These are phyloP conservation scores for Mimumesa dahlbomi DNA, from an alignment of 2,888 invertebrate species.

Conservation along the genomic window DNA sequence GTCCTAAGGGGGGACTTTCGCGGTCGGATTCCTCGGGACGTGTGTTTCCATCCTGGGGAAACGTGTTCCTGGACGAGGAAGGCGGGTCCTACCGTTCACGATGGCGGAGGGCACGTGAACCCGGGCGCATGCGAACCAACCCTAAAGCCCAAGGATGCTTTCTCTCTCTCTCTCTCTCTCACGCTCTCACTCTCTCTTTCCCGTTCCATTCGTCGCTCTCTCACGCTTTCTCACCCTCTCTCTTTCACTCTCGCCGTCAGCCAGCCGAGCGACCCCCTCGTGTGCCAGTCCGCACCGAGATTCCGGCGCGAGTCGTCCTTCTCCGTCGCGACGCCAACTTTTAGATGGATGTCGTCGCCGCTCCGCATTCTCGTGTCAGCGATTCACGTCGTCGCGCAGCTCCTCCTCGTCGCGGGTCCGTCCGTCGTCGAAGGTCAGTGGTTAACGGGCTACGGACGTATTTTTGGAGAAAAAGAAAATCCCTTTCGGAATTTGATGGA, in stretches of 20 bases:
- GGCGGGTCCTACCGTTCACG: constrained; percentile 71
- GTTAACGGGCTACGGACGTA: too few relatives aligned
- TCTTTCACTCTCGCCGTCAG: constrained; percentile 52
- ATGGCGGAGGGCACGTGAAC: constrained; percentile 76
- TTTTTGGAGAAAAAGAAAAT: too few relatives aligned
- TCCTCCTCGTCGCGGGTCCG: constrained; percentile 63
- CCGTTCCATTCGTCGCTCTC: constrained; percentile 17
- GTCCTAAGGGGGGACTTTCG: constrained; percentile 54
- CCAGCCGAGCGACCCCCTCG: constrained; percentile 58
- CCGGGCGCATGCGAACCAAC: constrained; percentile 74
- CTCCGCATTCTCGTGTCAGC: constrained; percentile 72
- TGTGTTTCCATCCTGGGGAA: too few relatives aligned
- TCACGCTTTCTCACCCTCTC: constrained; percentile 33
- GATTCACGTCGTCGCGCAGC: constrained; percentile 69
- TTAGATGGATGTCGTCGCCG: constrained; percentile 80
- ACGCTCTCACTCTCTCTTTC: constrained; percentile 25
- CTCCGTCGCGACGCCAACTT: constrained; percentile 72
- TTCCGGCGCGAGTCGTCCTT: constrained; percentile 76
- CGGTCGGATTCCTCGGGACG: constrained; percentile 62
- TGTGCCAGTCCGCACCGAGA: constrained; percentile 77
- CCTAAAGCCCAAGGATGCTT: constrained; percentile 64
- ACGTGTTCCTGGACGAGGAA: constrained; percentile 71
- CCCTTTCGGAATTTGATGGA: too few relatives aligned
- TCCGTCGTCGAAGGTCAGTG: constrained; percentile 76
- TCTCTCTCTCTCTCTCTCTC: constrained; percentile 22